A percentile compares a stretch with the other conserved stretches of the same genome.
These are phyloP conservation scores for Drosophila pruinosa DNA, from an alignment of 1,140 invertebrate species.

Conservation along the genomic window DNA sequence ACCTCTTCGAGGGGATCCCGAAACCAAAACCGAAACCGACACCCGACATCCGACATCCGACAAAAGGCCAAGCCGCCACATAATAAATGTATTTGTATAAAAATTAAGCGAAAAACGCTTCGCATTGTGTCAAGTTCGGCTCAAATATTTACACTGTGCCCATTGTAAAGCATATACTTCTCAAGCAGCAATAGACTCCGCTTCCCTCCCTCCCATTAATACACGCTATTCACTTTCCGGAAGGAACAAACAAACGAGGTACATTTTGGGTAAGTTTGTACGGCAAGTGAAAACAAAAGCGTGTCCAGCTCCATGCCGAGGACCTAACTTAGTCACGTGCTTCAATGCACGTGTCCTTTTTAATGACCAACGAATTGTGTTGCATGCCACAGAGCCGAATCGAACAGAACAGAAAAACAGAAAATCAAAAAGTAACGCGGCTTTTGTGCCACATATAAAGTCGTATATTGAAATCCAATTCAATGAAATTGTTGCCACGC, in stretches of 20 bases:
- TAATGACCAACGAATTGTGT: slow-evolving; percentile 81
- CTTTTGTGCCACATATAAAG: slow-evolving; percentile 32
- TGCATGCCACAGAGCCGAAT: slow-evolving; percentile 25
- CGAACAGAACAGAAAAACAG: slow-evolving; percentile 18
- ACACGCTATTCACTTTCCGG: neutral
- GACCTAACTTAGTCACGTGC: slow-evolving; percentile 68
- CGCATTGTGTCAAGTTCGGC: slow-evolving; percentile 59
- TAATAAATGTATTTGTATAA: slow-evolving; percentile 77
- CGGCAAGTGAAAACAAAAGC: slow-evolving; percentile 47
- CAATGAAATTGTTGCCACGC: slow-evolving; percentile 76
- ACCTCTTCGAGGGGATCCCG: slow-evolving; percentile 23
- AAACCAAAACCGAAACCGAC: neutral
- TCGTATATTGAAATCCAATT: slow-evolving; percentile 81
- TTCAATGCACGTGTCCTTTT: slow-evolving; percentile 80
- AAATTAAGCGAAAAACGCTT: slow-evolving; percentile 76
- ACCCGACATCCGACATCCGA: neutral
- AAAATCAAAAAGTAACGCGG: slow-evolving; percentile 64
- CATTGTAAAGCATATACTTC: slow-evolving; percentile 65
- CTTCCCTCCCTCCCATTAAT: no score
- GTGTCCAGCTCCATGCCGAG: slow-evolving; percentile 54
- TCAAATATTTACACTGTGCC: slow-evolving; percentile 70
- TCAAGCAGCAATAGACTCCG: slow-evolving; percentile 26
- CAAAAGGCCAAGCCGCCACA: slow-evolving; percentile 41
- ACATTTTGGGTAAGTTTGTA: slow-evolving; percentile 38
- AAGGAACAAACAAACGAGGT: slow-evolving; percentile 48